Evolutionary conservation across 1,140 invertebrate genomes (phyloP).

Genomic region (Conopomorpha cramerella): DNA sequence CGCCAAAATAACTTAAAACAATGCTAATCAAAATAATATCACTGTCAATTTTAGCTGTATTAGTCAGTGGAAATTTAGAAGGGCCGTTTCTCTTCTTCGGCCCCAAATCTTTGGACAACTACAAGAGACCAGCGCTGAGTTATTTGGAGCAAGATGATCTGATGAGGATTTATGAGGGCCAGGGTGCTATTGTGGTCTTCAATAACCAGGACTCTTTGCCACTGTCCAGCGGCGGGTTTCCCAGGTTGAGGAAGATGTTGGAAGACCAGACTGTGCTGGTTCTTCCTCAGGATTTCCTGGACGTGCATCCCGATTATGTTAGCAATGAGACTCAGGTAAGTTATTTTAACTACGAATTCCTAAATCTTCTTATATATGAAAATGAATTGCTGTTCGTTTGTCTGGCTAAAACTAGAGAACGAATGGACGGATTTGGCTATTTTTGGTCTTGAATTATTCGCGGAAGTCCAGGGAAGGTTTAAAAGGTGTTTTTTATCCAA

Average conservation of each 20-base stretch:
- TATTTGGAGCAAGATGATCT: constrained; percentile 48
- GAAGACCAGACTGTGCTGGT: constrained; percentile 49
- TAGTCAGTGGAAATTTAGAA: constrained; percentile 37
- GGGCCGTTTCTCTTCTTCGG: constrained; percentile 65
- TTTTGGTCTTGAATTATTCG: too few species aligned
- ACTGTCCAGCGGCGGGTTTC: constrained; percentile 43
- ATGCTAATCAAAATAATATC: too few species aligned
- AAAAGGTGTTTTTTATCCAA: too few species aligned
- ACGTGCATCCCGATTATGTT: constrained; percentile 60
- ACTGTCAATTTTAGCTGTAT: too few species aligned
- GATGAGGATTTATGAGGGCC: constrained; percentile 45
- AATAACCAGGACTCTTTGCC: constrained; percentile 53
- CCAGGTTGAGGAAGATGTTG: constrained; percentile 46
- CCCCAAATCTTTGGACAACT: constrained; percentile 43
- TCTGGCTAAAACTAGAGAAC: too few species aligned
- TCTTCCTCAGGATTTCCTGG: constrained; percentile 58
- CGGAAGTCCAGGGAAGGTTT: too few species aligned
- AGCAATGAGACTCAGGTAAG: constrained; percentile 57
- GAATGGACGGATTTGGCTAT: too few species aligned
- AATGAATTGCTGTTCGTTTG: too few species aligned
- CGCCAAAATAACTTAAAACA: too few species aligned
- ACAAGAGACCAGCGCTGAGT: constrained; percentile 50
- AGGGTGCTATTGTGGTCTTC: constrained; percentile 50
- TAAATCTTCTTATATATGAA: too few species aligned
- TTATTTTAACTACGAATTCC: too few species aligned